Evolutionary conservation across 2,113 vertebrate genomes (phyloP), one percentile per base, ranked within the genome.

Genomic region (Tragelaphus scriptus): DNA sequence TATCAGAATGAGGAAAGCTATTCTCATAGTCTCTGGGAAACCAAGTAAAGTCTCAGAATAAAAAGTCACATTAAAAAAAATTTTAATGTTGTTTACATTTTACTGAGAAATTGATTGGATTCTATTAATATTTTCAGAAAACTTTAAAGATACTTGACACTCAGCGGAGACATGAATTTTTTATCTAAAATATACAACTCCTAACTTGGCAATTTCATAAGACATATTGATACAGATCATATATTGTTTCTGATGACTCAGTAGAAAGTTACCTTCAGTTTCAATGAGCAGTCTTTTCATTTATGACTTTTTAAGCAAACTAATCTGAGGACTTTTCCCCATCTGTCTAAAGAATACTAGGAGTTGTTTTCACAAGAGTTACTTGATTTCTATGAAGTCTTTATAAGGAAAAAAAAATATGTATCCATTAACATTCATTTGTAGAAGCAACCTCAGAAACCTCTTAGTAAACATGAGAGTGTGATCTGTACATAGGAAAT

Each of bases 201-300:
- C 92, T 71, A 85, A 85, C 26, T 95, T 53, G 75, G 59, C 19
- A 56, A 65, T 90, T 97, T 93, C 95, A 63, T 53, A 96, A 95
- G 71, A 4, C 58, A 58, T 47, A 92, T 59, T 58, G 90, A 91
- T 92, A 90, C 11, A 82, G 77, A 96, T 97, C 68, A 21, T 15
- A 21, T 94, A 68, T 87, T 49, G 14, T 40, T 40, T 36, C 53
- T 90, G n/a, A 30, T 95, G 94, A 97, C 71, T 97, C 96, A 94
- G n/a, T 85, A 95, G 94, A 96, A 98, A 95, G 40, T 65, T 53
- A 75, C 80, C 68, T 91, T 95, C 88, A 79, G 85, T 95, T 97
- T 97, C 91, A 96, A 90, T 86, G 84, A 68, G 79, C 23, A 86
- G 82, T 77, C 58, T 84, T 97, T 94, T 49, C 87, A 95, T 93